A percentile compares a stretch with the other conserved stretches of the same genome.
Conservation (phyloP, 2,113 vertebrate genomes). For the Malaclemys terrapin region DNA sequence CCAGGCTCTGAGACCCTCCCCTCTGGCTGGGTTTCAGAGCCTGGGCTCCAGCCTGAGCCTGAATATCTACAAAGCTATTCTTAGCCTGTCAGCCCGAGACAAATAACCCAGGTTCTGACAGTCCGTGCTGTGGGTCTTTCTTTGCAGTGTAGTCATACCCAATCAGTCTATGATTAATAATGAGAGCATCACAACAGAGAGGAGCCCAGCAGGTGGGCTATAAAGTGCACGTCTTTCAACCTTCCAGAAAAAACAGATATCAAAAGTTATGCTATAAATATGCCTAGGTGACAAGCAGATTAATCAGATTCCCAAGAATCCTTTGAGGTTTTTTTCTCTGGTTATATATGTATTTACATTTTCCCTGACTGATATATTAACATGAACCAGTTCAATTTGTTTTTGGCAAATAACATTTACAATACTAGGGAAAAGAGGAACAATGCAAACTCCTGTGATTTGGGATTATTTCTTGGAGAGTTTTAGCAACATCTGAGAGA, state of each 20-base stretch:
- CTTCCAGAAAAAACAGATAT: not conserved
- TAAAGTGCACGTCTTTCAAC: fast-evolving
- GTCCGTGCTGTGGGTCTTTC: not conserved
- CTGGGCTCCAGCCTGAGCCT: not conserved
- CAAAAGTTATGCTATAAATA: not conserved
- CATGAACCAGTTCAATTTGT: not conserved
- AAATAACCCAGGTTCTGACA: not conserved
- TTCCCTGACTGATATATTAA: not conserved
- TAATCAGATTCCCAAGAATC: not conserved
- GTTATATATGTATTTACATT: fast-evolving
- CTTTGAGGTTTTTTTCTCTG: not conserved
- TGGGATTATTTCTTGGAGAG: not conserved
- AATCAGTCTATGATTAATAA: fast-evolving
- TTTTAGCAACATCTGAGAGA: not conserved
- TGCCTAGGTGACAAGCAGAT: fast-evolving
- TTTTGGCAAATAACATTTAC: not conserved
- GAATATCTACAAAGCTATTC: not conserved
- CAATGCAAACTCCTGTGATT: not conserved
- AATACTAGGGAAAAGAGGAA: fast-evolving
- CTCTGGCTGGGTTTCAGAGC: not conserved
- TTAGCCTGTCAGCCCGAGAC: not conserved
- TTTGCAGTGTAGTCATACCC: not conserved
- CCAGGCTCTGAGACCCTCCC: not conserved
- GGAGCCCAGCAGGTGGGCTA: fast-evolving
- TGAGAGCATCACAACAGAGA: not conserved